Percentiles rank a stretch among this genome's conserved stretches.
These are phyloP conservation scores for Bos indicus DNA, from an alignment of 2,113 vertebrate species.

Conservation along the genomic window DNA sequence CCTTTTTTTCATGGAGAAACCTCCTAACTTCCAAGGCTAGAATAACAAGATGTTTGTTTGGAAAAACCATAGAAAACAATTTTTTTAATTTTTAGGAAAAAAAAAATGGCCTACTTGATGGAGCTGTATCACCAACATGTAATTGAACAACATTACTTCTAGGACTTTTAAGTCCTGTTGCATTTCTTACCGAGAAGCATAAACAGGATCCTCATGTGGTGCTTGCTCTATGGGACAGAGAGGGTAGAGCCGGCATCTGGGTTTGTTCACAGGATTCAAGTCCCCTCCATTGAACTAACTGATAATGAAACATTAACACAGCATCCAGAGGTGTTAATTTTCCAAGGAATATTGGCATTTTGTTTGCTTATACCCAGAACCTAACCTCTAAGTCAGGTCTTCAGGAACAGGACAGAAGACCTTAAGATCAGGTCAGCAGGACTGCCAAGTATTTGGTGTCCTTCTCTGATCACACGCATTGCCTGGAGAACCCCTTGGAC, in stretches of 20 bases:
- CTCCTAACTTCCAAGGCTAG: not conserved
- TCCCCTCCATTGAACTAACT: not conserved
- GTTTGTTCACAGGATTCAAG: not conserved
- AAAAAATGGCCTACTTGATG: not conserved
- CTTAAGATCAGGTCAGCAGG: not conserved
- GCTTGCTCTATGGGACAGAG: not conserved
- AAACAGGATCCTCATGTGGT: not conserved
- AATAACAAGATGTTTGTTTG: not conserved
- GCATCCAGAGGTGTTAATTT: not conserved
- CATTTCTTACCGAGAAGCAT: not conserved
- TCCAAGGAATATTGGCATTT: not conserved
- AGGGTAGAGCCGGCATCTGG: not conserved
- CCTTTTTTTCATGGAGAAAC: not conserved
- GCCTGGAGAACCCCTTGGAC: not conserved
- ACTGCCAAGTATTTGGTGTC: not conserved
- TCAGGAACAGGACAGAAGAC: not conserved
- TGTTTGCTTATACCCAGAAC: not conserved
- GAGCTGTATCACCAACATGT: not conserved
- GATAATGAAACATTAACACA: not conserved
- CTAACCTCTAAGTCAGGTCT: not conserved
- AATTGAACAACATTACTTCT: not conserved
- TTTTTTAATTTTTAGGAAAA: not conserved
- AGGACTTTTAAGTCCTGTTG: not conserved
- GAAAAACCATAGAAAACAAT: not conserved
- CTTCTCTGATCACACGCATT: not conserved